Conservation (phyloP, 2,797 vertebrate genomes). For the Fistularia commersonii region DNA sequence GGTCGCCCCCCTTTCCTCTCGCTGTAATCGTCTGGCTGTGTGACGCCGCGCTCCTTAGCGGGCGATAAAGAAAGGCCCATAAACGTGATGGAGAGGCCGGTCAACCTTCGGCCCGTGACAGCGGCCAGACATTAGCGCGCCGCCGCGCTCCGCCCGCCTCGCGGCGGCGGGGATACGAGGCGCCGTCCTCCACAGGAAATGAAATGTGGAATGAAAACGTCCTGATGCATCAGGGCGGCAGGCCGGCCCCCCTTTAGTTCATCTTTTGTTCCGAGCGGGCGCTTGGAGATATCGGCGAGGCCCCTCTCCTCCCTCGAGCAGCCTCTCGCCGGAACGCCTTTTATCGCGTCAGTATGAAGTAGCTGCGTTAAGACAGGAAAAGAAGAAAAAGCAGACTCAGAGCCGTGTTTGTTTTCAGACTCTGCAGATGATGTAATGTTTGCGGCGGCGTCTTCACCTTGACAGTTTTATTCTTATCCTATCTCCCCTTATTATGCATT, state of each 20-base stretch:
- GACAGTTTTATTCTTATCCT: conserved; percentile 13
- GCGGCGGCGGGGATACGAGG: conserved; percentile 46
- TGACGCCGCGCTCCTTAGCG: conserved; percentile 34
- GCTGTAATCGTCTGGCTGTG: conserved; percentile 25
- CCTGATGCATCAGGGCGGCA: conserved; percentile 33
- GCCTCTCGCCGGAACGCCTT: conserved; percentile 9
- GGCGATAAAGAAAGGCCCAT: conserved; percentile 54
- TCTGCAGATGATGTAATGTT: conserved; percentile 8
- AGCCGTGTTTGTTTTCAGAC: conserved; percentile 16
- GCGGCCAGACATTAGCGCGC: conserved; percentile 49
- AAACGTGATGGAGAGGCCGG: conserved; percentile 67
- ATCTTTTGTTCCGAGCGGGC: conserved; percentile 44
- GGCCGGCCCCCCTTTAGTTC: conserved; percentile 29
- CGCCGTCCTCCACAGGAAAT: conserved; percentile 58
- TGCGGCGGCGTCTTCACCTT: conserved; percentile 8
- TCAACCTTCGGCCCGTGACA: conserved; percentile 56
- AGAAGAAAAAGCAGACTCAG: conserved; percentile 14
- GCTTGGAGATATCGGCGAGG: conserved; percentile 19
- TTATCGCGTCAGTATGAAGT: conserved; percentile 18
- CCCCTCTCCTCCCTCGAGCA: conserved; percentile 20
- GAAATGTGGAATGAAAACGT: conserved; percentile 64
- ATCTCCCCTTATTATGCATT: conserved; percentile 1
- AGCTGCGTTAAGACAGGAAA: conserved; percentile 3
- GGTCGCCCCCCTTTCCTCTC: neutral
- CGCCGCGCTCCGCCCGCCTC: conserved; percentile 46